These are phyloP conservation scores for Drosophila sulfurigaster DNA, from an alignment of 1,140 invertebrate species.

Conservation along the genomic window DNA sequence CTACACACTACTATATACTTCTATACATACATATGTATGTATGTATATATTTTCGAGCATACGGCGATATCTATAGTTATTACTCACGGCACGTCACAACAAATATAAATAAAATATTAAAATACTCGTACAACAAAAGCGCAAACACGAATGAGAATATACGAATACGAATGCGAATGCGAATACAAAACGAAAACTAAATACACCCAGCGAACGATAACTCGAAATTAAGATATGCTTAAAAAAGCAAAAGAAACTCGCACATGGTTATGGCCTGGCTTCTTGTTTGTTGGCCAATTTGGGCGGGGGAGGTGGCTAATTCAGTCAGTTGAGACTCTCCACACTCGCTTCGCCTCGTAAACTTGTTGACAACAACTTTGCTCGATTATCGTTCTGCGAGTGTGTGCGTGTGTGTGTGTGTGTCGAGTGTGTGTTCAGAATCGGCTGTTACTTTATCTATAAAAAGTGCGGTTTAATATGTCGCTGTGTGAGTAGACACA, in stretches of 20 bases:
- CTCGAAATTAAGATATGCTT: slow-evolving; percentile 77
- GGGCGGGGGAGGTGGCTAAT: slow-evolving; percentile 40
- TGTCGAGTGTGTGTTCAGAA: slow-evolving; percentile 47
- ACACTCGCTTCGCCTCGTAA: slow-evolving; percentile 42
- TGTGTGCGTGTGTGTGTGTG: slow-evolving; percentile 37
- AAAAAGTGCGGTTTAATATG: slow-evolving; percentile 32
- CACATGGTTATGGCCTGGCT: slow-evolving; percentile 40
- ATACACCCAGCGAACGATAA: slow-evolving; percentile 48
- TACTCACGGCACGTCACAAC: slow-evolving; percentile 78
- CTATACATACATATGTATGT: slow-evolving; percentile 8
- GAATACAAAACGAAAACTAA: slow-evolving; percentile 65
- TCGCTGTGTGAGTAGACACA: slow-evolving; percentile 2
- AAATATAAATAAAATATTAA: slow-evolving; percentile 68
- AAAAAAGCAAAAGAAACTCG: slow-evolving; percentile 69
- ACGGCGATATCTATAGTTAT: slow-evolving; percentile 70
- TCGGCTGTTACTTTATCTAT: slow-evolving; percentile 75
- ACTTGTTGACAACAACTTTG: slow-evolving; percentile 77
- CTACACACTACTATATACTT: slow-evolving; percentile 8
- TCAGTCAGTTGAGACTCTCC: slow-evolving; percentile 23
- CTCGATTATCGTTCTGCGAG: slow-evolving; percentile 47
- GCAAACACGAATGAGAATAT: slow-evolving; percentile 28
- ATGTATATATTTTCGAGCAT: slow-evolving; percentile 13
- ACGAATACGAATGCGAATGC: slow-evolving; percentile 27
- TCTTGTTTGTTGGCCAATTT: slow-evolving; percentile 31
- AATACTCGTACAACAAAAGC: slow-evolving; percentile 29